Evolutionary conservation across 1,140 invertebrate species (phyloP).

Genomic region (Grapholita molesta): DNA sequence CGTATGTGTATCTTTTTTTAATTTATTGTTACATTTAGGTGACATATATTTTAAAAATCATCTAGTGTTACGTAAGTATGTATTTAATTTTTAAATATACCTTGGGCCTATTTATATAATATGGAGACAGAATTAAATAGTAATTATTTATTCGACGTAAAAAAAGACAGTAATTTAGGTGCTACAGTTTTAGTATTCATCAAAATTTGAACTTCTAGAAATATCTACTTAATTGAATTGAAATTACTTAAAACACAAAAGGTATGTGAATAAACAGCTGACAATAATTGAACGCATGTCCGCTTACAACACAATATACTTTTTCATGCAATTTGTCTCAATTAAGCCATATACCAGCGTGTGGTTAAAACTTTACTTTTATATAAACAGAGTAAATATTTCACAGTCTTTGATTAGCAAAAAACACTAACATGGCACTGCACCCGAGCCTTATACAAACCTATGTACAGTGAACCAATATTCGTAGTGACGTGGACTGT

Average conservation of each 20-base stretch:
- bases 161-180: too few species aligned
- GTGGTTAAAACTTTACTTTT: neutral
- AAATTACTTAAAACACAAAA: neutral
- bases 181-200: too few species aligned
- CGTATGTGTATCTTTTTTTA: too few species aligned
- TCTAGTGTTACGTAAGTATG: too few species aligned
- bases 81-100: too few species aligned
- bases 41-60: too few species aligned
- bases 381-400: constrained; percentile 5
- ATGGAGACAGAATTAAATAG: too few species aligned
- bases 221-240: too few species aligned
- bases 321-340: constrained; percentile 1
- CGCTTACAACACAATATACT: neutral
- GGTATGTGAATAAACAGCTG: neutral
- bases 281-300: neutral
- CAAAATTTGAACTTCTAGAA: too few species aligned
- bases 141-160: too few species aligned
- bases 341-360: neutral
- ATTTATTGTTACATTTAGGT: too few species aligned
- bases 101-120: too few species aligned
- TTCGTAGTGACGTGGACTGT: neutral
- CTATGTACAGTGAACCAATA: neutral
- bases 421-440: neutral
- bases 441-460: neutral
- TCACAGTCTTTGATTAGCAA: neutral